Base-by-base conservation (phyloP, 1,140 invertebrate genomes). In the Drosophila simulans region DNA sequence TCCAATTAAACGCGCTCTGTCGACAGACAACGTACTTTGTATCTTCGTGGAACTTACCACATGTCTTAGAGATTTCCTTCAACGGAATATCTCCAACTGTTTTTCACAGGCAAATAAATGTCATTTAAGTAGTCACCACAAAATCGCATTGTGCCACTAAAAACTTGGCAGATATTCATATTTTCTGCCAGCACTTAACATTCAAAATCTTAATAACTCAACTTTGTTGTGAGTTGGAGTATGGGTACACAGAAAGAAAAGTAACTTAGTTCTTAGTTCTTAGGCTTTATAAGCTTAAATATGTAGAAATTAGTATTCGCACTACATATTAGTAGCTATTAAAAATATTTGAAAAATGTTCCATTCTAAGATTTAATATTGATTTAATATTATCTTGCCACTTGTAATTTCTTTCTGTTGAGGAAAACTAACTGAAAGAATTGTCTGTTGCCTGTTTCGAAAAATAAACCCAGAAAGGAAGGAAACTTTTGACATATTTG, bases 401-500 rank as follows among this genome's bases (percentile, higher is more conserved):
- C 25, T 7, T 15, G 12, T 10, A 31, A 31, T 31, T 31, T 48
- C 13, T 17, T 8, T 15, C 10, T 35, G 49, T 12, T 15, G 2
- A 39, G 25, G 5, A 56, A 70, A 56, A 54, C 51, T 40, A 69
- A 13, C 25, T 15, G 25, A 22, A 60, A 59, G 27, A 53, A 65
- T 52, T 22, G 15, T 27, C 46, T 25, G 35, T 46, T 31, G 35
- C 34, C 35, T 59, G 40, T 72, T 52, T 74, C 25, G 5, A 20
- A 35, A 43, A 54, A 42, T 35, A 34, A 52, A 56, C 8, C 13
- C 22, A 11, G 27, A 56, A 52, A 27, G 35, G 52, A 35, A 42
- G 35, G n/a, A 69, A 70, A 70, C 64, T 70, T 75, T 75, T 63
- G 65, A 51, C 54, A 58, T 72, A 85, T 85, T 86, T 86, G 73